Evolutionary conservation across 1,140 invertebrate genomes (phyloP), one percentile per base, ranked within the genome.

Genomic region (Oreohelix idahoensis): DNA sequence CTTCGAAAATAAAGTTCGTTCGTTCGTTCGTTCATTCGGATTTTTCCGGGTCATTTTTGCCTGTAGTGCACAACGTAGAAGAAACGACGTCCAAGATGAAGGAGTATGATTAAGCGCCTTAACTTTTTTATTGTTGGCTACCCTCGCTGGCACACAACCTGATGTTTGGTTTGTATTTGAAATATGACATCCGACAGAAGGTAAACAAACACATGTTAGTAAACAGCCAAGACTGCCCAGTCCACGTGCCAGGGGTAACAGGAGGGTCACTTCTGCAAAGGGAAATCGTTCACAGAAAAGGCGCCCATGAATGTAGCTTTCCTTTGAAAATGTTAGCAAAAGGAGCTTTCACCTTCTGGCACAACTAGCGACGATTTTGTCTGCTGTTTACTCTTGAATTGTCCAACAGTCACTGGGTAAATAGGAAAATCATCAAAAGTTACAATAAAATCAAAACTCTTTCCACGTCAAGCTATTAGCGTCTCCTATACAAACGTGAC

Each of bases 231-330:
- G 17, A 29, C 63, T 32, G 63, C 2, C 2, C 29, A 29, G 29
- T 32, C 63, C 63, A 66, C 63, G 63, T 32, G 63, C 29, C 63
- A 32, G 63, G 63, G 63, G 63, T 66, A 32, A 66, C 63, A 29
- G 11, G 10, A 29, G 63, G 63, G 63, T 66, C 63, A 66, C 63
- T 32, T 32, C 29, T 66, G 63, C 63, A 2, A 66, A 17, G 20
- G 63, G 10, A 32, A 29, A 66, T 0, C 29, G 5, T 32, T 8
- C n/a, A 66, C 2, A 32, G 63, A 66, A 66, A 66, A 66, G 5
- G n/a, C 63, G n/a, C n/a, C 20, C n/a, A 13, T 23, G 20, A 66
- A 32, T 66, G 10, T 29, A 2, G 8, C 11, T 17, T 66, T 10
- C 5, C 32, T 32, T 32, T 29, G 11, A 32, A 4, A 32, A 15